A percentile compares a stretch with the other conserved stretches of the same genome.
These are phyloP conservation scores for Trichoplusia ni DNA, from an alignment of 1,140 invertebrate species.

Conservation along the genomic window DNA sequence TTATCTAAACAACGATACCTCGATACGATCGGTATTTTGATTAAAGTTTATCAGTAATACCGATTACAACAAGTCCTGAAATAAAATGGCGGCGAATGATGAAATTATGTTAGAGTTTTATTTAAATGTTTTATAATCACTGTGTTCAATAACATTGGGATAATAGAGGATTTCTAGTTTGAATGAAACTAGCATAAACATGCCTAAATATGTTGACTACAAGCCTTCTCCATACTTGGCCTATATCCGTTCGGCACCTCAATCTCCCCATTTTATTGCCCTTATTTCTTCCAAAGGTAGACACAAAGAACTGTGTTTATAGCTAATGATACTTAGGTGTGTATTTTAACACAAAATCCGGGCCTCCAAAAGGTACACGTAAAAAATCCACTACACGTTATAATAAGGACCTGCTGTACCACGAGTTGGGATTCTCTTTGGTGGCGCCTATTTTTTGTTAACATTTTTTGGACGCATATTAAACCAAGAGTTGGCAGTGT, in stretches of 20 bases:
- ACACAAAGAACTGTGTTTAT: slow-evolving; percentile 80
- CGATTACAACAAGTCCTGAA: background rate
- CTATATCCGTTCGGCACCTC: slow-evolving; percentile 56
- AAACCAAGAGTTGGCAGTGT: slow-evolving; percentile 67
- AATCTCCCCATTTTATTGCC: slow-evolving; percentile 72
- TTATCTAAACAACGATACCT: slow-evolving; percentile 18
- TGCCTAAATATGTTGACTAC: background rate
- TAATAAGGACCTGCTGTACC: slow-evolving; percentile 70
- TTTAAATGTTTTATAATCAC: background rate
- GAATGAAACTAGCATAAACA: background rate
- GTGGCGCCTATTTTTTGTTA: slow-evolving; percentile 79
- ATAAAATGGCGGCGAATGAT: background rate
- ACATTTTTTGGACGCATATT: slow-evolving; percentile 71
- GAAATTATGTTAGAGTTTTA: background rate
- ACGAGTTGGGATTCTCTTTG: slow-evolving; percentile 56
- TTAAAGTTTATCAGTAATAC: slow-evolving; percentile 14
- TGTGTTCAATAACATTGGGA: no score
- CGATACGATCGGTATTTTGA: slow-evolving; percentile 16
- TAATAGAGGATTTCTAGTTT: background rate
- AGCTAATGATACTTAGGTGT: slow-evolving; percentile 80
- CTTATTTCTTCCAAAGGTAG: slow-evolving; percentile 72
- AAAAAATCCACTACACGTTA: slow-evolving; percentile 75
- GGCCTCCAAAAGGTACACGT: slow-evolving; percentile 68
- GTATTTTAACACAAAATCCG: slow-evolving; percentile 79
- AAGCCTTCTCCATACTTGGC: slow-evolving; percentile 52